Evolutionary conservation across 2,888 invertebrate species (phyloP).

Genomic region (Drosophila demipolita): DNA sequence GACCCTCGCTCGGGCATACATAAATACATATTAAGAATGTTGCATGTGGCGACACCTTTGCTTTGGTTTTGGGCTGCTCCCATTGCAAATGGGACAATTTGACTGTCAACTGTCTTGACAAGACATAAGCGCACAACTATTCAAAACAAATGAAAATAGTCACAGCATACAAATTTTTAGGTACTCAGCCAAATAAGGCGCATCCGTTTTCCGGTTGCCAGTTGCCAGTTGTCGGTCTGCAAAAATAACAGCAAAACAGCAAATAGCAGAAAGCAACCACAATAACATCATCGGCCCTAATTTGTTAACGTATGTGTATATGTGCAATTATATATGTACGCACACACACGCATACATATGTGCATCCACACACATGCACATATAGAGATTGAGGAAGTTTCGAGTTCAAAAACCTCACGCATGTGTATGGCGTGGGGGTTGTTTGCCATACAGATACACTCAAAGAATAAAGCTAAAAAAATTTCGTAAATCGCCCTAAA

Average conservation of each 20-base stretch:
- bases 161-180: conserved; percentile 26
- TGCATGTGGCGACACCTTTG: conserved; percentile 48
- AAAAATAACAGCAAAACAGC: conserved; percentile 48
- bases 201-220: conserved; percentile 74
- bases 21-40: conserved; percentile 1
- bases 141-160: conserved; percentile 57
- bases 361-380: neutral
- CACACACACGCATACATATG: neutral
- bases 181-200: conserved; percentile 66
- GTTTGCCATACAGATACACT: conserved; percentile 1
- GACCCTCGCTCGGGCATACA: neutral
- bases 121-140: conserved; percentile 46
- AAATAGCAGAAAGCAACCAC: conserved; percentile 16
- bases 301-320: conserved; percentile 8
- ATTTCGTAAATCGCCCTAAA: neutral
- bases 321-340: neutral
- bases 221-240: conserved; percentile 10
- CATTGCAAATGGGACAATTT: conserved; percentile 40
- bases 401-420: conserved; percentile 62
- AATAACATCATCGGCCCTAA: conserved; percentile 46
- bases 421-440: conserved; percentile 25
- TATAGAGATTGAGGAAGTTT: conserved; percentile 12
- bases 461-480: neutral
- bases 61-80: conserved; percentile 28
- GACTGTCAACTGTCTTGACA: conserved; percentile 31